Conservation (phyloP, 2,113 vertebrate genomes). For the Peromyscus polionotus region DNA sequence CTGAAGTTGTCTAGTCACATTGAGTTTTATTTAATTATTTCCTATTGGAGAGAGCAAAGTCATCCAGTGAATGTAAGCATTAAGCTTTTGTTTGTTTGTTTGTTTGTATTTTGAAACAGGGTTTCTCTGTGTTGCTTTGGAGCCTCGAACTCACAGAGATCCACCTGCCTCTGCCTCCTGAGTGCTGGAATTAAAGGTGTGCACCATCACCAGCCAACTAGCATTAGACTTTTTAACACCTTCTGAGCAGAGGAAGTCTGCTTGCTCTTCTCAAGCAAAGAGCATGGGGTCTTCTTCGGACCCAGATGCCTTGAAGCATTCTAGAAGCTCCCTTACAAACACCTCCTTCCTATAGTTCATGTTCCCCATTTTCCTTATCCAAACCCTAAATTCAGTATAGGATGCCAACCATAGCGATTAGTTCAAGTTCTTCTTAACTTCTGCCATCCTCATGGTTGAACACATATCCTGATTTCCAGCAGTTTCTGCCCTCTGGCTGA, state of each 20-base stretch:
- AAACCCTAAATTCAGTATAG: not conserved
- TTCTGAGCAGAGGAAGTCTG: not conserved
- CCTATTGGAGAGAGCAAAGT: not conserved
- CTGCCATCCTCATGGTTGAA: not conserved
- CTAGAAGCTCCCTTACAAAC: not conserved
- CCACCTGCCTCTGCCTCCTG: too few species aligned
- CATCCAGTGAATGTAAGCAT: not conserved
- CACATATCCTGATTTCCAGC: not conserved
- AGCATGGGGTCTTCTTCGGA: not conserved
- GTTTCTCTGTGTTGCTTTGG: too few species aligned
- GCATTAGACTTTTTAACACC: not conserved
- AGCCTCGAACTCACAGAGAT: too few species aligned
- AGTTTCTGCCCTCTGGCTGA: not conserved
- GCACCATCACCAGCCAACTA: too few species aligned
- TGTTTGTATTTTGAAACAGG: too few species aligned
- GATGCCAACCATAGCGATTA: not conserved
- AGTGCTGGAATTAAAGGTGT: too few species aligned
- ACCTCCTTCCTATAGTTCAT: not conserved
- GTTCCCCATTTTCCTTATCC: not conserved
- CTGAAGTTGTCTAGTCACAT: not conserved
- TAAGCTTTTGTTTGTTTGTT: not conserved
- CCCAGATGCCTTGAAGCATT: not conserved
- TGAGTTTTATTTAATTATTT: slow-evolving; percentile 27
- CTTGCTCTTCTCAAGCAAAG: not conserved
- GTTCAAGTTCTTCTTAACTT: not conserved